Percentiles rank a stretch among this genome's conserved stretches.
These are phyloP conservation scores for Allacma fusca DNA, from an alignment of 2,888 invertebrate species.

Conservation along the genomic window DNA sequence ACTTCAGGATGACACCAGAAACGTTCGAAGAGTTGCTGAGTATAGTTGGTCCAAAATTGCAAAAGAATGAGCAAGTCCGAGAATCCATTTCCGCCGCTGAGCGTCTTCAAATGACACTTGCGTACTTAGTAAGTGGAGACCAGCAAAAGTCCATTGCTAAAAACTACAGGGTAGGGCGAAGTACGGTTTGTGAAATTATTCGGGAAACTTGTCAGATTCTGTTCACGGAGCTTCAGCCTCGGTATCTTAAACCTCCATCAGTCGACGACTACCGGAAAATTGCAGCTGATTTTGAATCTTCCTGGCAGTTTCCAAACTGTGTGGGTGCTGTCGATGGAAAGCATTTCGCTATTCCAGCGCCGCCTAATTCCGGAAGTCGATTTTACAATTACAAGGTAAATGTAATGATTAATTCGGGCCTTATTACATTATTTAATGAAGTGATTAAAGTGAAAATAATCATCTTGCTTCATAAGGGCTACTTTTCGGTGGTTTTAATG, in stretches of 20 bases:
- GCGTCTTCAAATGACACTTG: neutral
- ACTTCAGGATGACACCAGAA: neutral
- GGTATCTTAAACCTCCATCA: neutral
- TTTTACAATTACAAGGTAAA: conserved; percentile 24
- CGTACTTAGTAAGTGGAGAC: conserved; percentile 11
- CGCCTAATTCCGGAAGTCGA: neutral
- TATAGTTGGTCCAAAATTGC: neutral
- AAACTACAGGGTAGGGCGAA: neutral
- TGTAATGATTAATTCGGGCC: neutral
- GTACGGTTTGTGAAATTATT: neutral
- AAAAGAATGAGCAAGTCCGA: neutral
- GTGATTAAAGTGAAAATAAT: too few relatives aligned
- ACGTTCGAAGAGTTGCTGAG: conserved; percentile 3
- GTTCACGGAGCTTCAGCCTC: neutral
- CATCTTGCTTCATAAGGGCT: neutral
- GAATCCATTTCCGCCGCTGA: neutral
- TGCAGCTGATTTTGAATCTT: neutral
- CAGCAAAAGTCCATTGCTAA: conserved; percentile 6
- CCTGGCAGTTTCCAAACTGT: conserved; percentile 26
- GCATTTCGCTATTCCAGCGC: conserved; percentile 13
- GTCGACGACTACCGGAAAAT: neutral
- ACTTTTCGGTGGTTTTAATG: neutral
- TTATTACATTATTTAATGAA: neutral
- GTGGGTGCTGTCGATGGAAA: conserved; percentile 18
- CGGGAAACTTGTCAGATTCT: conserved; percentile 9